Evolutionary conservation across 1,140 invertebrate species (phyloP).

Genomic region (Myzus persicae): DNA sequence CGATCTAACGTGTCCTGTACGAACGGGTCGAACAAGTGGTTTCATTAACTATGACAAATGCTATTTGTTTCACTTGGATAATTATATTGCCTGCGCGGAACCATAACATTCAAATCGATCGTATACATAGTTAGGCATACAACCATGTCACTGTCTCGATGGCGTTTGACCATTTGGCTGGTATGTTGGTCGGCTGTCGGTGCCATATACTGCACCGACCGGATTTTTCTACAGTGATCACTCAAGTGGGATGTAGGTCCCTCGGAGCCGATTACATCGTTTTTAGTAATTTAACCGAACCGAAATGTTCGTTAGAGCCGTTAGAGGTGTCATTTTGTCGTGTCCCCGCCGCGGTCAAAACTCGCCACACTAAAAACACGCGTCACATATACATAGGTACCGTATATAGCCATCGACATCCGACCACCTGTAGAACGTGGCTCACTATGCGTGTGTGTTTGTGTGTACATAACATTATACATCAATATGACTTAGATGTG

Average conservation of each 20-base stretch:
- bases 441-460: not conserved
- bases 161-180: not conserved
- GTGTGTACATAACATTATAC: not conserved
- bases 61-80: slow-evolving; percentile 34
- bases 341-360: not conserved
- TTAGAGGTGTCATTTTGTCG: not conserved
- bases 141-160: not conserved
- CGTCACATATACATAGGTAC: not conserved
- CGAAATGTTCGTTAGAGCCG: not conserved
- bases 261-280: slow-evolving; percentile 11
- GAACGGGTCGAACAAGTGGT: not conserved
- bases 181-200: not conserved
- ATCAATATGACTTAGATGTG: not conserved
- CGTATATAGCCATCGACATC: not conserved
- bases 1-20: not conserved
- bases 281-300: not conserved
- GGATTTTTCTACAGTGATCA: slow-evolving; percentile 14
- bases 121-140: not conserved
- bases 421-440: not conserved
- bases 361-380: not conserved
- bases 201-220: not conserved
- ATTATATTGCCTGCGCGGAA: not conserved
- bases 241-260: not conserved
- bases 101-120: not conserved
- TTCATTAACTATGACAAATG: slow-evolving; percentile 27